A percentile compares a stretch with the other conserved stretches of the same genome.
These are phyloP conservation scores for Garra rufa DNA, from an alignment of 2,113 vertebrate species.

Conservation along the genomic window DNA sequence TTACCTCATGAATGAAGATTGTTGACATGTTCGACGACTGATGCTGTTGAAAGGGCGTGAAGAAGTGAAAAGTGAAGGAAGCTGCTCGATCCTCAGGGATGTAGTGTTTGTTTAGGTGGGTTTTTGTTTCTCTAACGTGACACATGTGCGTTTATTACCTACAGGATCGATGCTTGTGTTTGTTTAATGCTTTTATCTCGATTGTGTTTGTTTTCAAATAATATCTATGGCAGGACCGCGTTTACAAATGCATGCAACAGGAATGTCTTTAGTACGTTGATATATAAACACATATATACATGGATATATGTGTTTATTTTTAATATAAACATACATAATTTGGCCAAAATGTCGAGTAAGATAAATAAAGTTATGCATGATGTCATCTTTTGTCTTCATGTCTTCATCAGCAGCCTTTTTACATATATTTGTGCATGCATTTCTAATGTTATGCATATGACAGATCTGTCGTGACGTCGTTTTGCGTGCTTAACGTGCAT, in stretches of 20 bases:
- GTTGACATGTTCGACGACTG: background rate
- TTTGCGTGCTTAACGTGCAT: background rate
- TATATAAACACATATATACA: background rate
- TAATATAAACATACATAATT: background rate
- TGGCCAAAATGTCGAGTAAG: background rate
- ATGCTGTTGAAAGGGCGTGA: background rate
- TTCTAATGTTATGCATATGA: background rate
- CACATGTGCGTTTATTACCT: background rate
- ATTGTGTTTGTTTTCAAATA: background rate
- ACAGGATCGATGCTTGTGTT: background rate
- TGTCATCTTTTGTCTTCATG: background rate
- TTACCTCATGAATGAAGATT: background rate
- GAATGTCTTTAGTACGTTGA: background rate
- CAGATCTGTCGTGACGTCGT: no score
- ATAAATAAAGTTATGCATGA: background rate
- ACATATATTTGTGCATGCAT: background rate
- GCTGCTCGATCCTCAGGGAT: constrained; percentile 1
- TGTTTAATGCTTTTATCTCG: no score
- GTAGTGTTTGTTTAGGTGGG: constrained; percentile 37
- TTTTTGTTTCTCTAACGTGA: constrained; percentile 13
- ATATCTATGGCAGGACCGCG: background rate
- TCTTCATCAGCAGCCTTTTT: no score
- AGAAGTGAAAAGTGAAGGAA: background rate
- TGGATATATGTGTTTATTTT: background rate
- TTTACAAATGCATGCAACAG: background rate